Evolutionary conservation across 1,140 invertebrate species (phyloP).

Genomic region (Pachyrhynchus sulphureomaculatus): DNA sequence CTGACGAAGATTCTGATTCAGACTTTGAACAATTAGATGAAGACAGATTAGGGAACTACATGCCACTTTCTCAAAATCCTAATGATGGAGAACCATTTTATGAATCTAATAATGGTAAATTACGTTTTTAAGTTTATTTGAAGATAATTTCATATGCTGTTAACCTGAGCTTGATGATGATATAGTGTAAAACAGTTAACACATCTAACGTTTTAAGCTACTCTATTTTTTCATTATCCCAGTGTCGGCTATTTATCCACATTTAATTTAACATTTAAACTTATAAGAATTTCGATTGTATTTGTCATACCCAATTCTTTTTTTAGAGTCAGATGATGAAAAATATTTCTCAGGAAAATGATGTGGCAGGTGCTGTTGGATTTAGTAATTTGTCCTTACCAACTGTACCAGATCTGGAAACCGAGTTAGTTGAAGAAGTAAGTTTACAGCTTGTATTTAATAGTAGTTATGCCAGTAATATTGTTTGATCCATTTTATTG

Average conservation of each 20-base stretch:
- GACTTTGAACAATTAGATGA: slow-evolving; percentile 10
- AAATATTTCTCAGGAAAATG: background rate
- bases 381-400: background rate
- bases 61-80: slow-evolving; percentile 21
- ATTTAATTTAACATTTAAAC: too few relatives aligned
- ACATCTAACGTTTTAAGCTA: too few relatives aligned
- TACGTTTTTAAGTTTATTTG: background rate
- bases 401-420: background rate
- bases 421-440: slow-evolving; percentile 4
- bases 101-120: slow-evolving; percentile 4
- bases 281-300: too few relatives aligned
- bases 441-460: background rate
- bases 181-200: too few relatives aligned
- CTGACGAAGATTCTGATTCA: slow-evolving; percentile 17
- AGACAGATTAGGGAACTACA: background rate
- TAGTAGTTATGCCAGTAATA: too few relatives aligned
- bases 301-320: too few relatives aligned
- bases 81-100: slow-evolving; percentile 9
- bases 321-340: slow-evolving; percentile 16
- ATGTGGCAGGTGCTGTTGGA: background rate
- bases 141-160: too few relatives aligned
- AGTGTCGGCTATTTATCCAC: too few relatives aligned
- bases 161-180: too few relatives aligned
- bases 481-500: too few relatives aligned
- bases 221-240: too few relatives aligned